These are phyloP conservation scores for Lasioglossum zephyrum DNA, from an alignment of 2,888 invertebrate species.

Conservation along the genomic window DNA sequence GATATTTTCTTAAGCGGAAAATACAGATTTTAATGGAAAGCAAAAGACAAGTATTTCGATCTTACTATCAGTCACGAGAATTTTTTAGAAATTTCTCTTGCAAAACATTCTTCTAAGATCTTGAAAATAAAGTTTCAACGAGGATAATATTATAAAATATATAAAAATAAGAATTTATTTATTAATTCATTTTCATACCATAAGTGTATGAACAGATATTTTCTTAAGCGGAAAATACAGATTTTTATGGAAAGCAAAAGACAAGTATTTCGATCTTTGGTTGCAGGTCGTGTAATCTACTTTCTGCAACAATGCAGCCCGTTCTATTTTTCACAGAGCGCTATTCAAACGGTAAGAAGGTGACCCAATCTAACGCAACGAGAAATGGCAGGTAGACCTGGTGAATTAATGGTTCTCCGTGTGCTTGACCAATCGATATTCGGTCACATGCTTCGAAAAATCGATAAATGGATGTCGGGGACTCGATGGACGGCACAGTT, in stretches of 20 bases:
- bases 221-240: neutral
- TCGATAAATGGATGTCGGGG: slow-evolving; percentile 15
- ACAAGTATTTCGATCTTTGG: neutral
- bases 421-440: slow-evolving; percentile 48
- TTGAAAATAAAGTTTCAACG: too few species aligned
- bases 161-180: neutral
- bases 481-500: slow-evolving; percentile 15
- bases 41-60: too few species aligned
- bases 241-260: neutral
- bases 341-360: neutral
- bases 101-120: too few species aligned
- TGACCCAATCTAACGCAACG: slow-evolving; percentile 3
- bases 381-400: neutral
- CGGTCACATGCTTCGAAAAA: slow-evolving; percentile 37
- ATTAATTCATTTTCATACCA: too few species aligned
- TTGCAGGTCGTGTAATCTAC: neutral
- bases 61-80: too few species aligned
- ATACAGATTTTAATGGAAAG: too few species aligned
- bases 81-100: too few species aligned
- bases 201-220: too few species aligned
- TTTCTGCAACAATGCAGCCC: neutral
- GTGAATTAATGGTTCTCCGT: slow-evolving; percentile 53
- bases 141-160: too few species aligned
- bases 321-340: neutral
- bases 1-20: too few species aligned